These are phyloP conservation scores for Uropsilus gracilis DNA, from an alignment of 2,113 vertebrate species.

Conservation along the genomic window DNA sequence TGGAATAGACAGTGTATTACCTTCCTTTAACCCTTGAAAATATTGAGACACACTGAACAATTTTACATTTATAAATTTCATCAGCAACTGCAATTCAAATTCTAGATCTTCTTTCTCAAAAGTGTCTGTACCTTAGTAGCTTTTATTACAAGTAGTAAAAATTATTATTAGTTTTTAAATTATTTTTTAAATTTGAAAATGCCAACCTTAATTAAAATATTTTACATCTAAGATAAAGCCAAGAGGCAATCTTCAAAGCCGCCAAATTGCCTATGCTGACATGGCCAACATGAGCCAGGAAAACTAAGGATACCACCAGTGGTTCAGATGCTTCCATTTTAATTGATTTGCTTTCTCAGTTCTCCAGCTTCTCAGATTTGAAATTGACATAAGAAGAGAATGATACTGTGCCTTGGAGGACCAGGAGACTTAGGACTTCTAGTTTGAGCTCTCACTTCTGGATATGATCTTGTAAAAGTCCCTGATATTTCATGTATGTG, in stretches of 20 bases:
- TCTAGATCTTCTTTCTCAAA: constrained; percentile 29
- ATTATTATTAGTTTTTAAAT: background rate
- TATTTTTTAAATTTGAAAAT: constrained; percentile 42
- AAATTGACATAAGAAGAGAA: background rate
- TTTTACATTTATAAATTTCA: background rate
- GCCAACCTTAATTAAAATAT: constrained; percentile 18
- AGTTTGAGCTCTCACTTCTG: background rate
- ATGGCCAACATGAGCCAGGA: constrained; percentile 39
- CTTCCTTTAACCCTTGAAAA: background rate
- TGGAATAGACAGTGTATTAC: background rate
- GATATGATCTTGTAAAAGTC: background rate
- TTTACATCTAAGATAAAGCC: constrained; percentile 43
- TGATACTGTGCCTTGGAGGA: background rate
- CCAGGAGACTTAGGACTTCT: background rate
- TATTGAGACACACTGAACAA: background rate
- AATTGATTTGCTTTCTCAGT: constrained; percentile 50
- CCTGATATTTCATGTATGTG: background rate
- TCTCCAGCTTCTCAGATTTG: constrained; percentile 29
- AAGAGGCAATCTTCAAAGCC: constrained; percentile 56
- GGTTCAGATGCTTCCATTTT: background rate
- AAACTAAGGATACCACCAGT: constrained; percentile 40
- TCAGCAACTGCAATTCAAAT: background rate
- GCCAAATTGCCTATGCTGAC: background rate
- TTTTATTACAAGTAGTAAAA: background rate
- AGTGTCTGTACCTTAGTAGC: background rate